Evolutionary conservation across 2,888 invertebrate species (phyloP), one percentile per base, ranked within the genome.

Genomic region (Branchellion lobata): DNA sequence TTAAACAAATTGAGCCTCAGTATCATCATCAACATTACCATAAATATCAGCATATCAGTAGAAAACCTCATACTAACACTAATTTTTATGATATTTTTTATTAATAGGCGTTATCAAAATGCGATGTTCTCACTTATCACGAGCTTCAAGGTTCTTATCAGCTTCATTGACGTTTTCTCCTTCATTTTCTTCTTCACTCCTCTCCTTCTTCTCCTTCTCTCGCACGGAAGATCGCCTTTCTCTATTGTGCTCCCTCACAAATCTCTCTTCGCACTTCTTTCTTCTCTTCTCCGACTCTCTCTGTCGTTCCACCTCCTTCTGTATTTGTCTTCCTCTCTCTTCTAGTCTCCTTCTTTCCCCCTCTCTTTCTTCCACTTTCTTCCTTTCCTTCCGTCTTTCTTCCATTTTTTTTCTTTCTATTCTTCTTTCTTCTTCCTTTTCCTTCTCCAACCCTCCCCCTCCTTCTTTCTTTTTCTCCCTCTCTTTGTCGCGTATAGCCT

Each of bases 11-110:
- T n/a, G n/a, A n/a, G n/a, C 51, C 21, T 51, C 51, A 51, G 14
- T 21, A 65, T 65, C 65, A 65, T n/a, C 65, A 65, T 65, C 65
- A 65, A 11, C 65, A 29, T 29, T n/a, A 65, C 29, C 65, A 65
- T 29, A 5, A 29, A 8, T 5, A 27, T 65, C 65, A 51, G 14
- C 51, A 51, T 51, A 51, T 51, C 51, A 14, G 21, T 51, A 18
- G 21, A n/a, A n/a, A n/a, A n/a, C n/a, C n/a, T n/a, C n/a, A n/a
- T n/a, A n/a, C n/a, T n/a, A n/a, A n/a, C n/a, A n/a, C n/a, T n/a
- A n/a, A n/a, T n/a, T n/a, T n/a, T n/a, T n/a, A n/a, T n/a, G n/a
- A n/a, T n/a, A n/a, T n/a, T n/a, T n/a, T n/a, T n/a, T n/a, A n/a
- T n/a, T n/a, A n/a, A n/a, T n/a, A n/a, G n/a, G n/a, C n/a, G n/a